phyloP scores from a whole-genome alignment of 2,113 vertebrate species.

The Phoenicopterus ruber region DNA sequence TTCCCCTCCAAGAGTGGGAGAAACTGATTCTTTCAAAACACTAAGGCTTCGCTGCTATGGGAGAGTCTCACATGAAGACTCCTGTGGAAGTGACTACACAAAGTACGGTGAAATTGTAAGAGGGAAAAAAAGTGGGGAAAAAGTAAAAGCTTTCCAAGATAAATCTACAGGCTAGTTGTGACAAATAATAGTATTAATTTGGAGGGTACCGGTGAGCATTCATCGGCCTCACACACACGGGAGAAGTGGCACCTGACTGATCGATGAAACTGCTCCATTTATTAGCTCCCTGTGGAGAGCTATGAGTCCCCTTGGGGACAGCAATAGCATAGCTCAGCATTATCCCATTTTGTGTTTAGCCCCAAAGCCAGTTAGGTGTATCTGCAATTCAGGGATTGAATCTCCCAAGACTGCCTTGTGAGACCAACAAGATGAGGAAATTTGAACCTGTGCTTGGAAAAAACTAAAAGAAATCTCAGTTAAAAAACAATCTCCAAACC shows the following conservation, averaged over 20 bases:
- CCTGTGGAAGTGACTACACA: not conserved
- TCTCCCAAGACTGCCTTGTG: not conserved
- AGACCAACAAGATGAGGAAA: not conserved
- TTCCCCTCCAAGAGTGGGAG: not conserved
- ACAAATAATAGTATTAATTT: not conserved
- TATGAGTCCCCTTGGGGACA: not conserved
- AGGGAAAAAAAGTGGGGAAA: not conserved
- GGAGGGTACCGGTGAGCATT: not conserved
- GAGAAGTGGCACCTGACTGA: not conserved
- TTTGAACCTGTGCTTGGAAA: not conserved
- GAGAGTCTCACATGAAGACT: not conserved
- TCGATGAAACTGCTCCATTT: not conserved
- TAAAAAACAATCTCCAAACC: not conserved
- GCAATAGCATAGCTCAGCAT: not conserved
- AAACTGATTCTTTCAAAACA: not conserved
- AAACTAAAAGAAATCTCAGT: not conserved
- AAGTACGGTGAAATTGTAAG: rapidly evolving
- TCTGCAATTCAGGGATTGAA: not conserved
- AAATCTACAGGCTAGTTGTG: not conserved
- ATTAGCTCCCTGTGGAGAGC: not conserved
- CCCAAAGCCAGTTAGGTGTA: not conserved
- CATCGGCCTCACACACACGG: not conserved
- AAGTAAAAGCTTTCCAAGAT: not conserved
- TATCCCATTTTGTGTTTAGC: not conserved
- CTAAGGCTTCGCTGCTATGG: not conserved